Base-by-base conservation (phyloP, 2,113 vertebrate genomes). In the Pituophis catenifer region DNA sequence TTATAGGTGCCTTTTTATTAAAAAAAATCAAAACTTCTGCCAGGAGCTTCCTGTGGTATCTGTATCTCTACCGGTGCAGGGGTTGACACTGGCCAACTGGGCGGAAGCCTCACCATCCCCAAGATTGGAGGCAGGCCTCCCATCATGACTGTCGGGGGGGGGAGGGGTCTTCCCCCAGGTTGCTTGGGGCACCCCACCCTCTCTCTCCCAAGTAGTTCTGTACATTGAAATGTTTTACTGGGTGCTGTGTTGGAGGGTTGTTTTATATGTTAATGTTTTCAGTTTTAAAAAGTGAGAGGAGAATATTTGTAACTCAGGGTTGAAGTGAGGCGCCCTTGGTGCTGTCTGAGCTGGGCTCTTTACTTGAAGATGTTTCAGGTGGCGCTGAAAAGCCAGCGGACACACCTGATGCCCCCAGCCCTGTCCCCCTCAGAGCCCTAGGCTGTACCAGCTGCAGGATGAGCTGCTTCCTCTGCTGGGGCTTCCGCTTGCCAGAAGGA, bases 1-100 rank as follows among this genome's bases (percentile, higher is more conserved):
- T 98, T 98, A 98, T 98, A 98, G 98, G 98, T 98, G 98, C 98
- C 98, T 98, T 98, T 98, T 98, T 98, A 98, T 98, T 98, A 98
- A 98, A 98, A 98, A 96, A 97, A 96, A 96, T 95, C 93, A 97
- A 96, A 97, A 97, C 95, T 91, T 29, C 57, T 86, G 94, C 87
- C 91, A 55, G 94, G 93, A 90, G 89, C 55, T 94, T 94, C 5
- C 8, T 53, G 55, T 85, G 88, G 5, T 57, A 29, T 54, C 21
- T 53, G 65, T 53, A 9, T 21, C 26, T 52, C 44, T 12, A 29
- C 6, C 2, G 8, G 4, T 85, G 23, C 13, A 70, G 85, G 44
- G 19, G 33, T 8, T 33, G 62, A 48, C 48, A 44, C 19, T 81
- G 75, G 75, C 19, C 75, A 81, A 81, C 70, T 81, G 70, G 70